These are phyloP conservation scores for Phortica variegata DNA, from an alignment of 1,140 invertebrate genomes.

Conservation along the genomic window DNA sequence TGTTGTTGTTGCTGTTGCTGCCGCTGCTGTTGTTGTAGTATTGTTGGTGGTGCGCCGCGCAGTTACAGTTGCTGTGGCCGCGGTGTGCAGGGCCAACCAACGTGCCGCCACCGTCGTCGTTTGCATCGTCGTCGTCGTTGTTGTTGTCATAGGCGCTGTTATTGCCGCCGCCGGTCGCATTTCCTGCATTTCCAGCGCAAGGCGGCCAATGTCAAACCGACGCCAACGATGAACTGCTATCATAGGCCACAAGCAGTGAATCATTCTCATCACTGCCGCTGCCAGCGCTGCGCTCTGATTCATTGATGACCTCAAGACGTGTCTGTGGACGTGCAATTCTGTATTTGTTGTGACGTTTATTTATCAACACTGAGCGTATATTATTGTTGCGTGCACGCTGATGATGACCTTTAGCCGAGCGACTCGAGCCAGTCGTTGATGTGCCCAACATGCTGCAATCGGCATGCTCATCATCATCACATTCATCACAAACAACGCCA, in stretches of 20 bases:
- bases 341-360: slow-evolving; percentile 52
- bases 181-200: slow-evolving; percentile 46
- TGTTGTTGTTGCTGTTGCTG: slow-evolving; percentile 7
- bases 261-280: slow-evolving; percentile 57
- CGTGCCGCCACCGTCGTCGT: slow-evolving; percentile 11
- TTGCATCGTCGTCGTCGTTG: slow-evolving; percentile 9
- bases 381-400: slow-evolving; percentile 15
- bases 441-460: slow-evolving; percentile 46
- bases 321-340: slow-evolving; percentile 51
- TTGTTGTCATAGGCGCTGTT: slow-evolving; percentile 4
- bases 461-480: slow-evolving; percentile 26
- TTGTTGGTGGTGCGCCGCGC: too few species aligned
- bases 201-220: slow-evolving; percentile 58
- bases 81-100: background rate
- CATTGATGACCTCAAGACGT: slow-evolving; percentile 52
- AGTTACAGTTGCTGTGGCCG: background rate
- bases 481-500: too few species aligned
- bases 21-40: slow-evolving; percentile 2
- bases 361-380: slow-evolving; percentile 49
- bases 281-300: slow-evolving; percentile 48
- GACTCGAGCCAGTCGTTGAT: background rate
- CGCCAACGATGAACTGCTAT: slow-evolving; percentile 55
- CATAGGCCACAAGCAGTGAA: slow-evolving; percentile 57
- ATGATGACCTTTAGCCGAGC: too few species aligned
- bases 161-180: slow-evolving; percentile 9